Percentiles rank a stretch among this genome's conserved stretches.
Evolutionary conservation across 2,888 invertebrate species (phyloP).

Genomic region (Phyto melanocephala): DNA sequence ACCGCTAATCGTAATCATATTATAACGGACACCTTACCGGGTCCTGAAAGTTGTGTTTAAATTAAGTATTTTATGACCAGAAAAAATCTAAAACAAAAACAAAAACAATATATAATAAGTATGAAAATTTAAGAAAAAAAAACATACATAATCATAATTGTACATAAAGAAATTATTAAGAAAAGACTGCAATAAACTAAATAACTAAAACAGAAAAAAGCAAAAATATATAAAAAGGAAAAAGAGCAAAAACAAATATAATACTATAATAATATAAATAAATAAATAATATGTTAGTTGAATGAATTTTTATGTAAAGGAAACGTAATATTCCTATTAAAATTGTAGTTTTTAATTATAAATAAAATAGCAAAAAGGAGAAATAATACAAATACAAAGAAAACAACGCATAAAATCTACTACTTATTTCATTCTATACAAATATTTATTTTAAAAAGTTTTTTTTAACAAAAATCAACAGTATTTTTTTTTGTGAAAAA

Average conservation of each 20-base stretch:
- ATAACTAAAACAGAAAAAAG: slow-evolving; percentile 39
- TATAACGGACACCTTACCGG: slow-evolving; percentile 90
- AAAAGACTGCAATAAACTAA: slow-evolving; percentile 65
- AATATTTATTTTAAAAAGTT: not conserved
- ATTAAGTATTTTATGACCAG: slow-evolving; percentile 30
- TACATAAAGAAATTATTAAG: slow-evolving; percentile 52
- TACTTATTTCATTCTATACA: not conserved
- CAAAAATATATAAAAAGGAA: not conserved
- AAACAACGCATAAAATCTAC: slow-evolving; percentile 5
- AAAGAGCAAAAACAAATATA: slow-evolving; percentile 21
- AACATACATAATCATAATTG: slow-evolving; percentile 32
- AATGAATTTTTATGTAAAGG: slow-evolving; percentile 59
- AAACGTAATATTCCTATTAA: slow-evolving; percentile 61
- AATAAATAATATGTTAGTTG: slow-evolving; percentile 45
- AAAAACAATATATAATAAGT: not conserved
- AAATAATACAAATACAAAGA: slow-evolving; percentile 4
- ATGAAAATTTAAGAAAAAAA: not conserved
- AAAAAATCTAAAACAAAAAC: not conserved
- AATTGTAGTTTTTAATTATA: slow-evolving; percentile 55
- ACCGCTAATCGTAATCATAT: slow-evolving; percentile 85
- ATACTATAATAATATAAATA: not conserved
- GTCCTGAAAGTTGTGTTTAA: slow-evolving; percentile 93
- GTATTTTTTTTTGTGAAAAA: not conserved
- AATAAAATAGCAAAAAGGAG: slow-evolving; percentile 22
- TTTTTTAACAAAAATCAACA: not conserved